These are phyloP conservation scores for Hyla sarda DNA, from an alignment of 2,113 vertebrate species.

Conservation along the genomic window DNA sequence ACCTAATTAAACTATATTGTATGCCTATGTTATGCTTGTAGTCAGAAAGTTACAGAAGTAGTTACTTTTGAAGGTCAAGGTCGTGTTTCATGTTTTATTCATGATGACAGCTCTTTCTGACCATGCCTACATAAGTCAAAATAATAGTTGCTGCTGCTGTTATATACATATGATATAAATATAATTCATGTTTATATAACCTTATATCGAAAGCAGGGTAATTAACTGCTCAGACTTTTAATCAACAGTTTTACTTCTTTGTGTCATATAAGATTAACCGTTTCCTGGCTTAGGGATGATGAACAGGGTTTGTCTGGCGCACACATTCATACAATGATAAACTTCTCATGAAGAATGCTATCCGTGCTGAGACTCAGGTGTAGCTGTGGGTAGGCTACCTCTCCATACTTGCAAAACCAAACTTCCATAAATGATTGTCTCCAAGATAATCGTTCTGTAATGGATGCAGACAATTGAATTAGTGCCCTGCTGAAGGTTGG, in stretches of 20 bases:
- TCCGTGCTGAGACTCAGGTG: constrained; percentile 7
- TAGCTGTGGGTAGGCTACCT: background rate
- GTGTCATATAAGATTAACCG: background rate
- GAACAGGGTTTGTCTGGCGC: background rate
- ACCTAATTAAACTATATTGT: background rate
- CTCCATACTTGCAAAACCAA: constrained; percentile 36
- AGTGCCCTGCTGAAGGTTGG: constrained; percentile 52
- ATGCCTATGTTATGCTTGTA: background rate
- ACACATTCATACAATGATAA: background rate
- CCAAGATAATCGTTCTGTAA: constrained; percentile 43
- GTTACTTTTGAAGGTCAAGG: background rate
- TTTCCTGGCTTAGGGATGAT: background rate
- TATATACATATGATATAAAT: too few species aligned
- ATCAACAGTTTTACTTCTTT: background rate
- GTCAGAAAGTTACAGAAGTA: background rate
- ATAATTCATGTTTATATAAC: background rate
- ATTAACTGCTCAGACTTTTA: background rate
- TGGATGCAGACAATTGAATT: constrained; percentile 57
- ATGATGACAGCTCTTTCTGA: background rate
- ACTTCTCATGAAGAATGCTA: background rate
- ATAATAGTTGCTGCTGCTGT: background rate
- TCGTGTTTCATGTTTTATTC: background rate
- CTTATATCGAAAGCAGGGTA: too few species aligned
- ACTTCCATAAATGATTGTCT: constrained; percentile 48
- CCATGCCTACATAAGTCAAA: background rate